Percentiles rank a stretch among this genome's conserved stretches.
These are phyloP conservation scores for Enteromius fasciolatus DNA, from an alignment of 2,797 vertebrate species.

Conservation along the genomic window DNA sequence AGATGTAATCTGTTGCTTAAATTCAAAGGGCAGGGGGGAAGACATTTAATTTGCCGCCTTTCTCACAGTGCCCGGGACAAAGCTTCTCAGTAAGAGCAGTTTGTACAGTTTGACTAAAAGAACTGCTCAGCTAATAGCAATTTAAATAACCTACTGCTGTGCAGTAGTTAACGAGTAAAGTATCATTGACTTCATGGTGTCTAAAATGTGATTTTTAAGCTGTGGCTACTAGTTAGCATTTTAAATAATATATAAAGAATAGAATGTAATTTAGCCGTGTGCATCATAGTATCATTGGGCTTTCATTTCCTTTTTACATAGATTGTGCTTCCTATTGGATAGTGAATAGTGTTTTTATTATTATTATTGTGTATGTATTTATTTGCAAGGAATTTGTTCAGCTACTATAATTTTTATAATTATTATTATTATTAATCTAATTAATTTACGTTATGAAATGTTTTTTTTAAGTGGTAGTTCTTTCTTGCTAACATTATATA, in stretches of 20 bases:
- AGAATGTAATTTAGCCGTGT: not conserved
- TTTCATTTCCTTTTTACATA: not conserved
- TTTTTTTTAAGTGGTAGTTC: not conserved
- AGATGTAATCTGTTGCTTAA: not conserved
- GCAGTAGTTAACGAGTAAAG: constrained; percentile 40
- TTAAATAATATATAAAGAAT: constrained; percentile 6
- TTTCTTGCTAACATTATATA: not conserved
- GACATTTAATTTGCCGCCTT: not conserved
- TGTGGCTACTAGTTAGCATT: constrained; percentile 44
- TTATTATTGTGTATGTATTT: constrained; percentile 23
- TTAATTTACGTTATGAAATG: not conserved
- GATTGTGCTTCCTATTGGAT: not conserved
- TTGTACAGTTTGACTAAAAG: not conserved
- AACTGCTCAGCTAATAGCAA: constrained; percentile 4
- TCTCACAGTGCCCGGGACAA: not conserved
- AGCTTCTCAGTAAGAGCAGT: not conserved
- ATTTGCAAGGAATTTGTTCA: constrained; percentile 41
- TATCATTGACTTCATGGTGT: constrained; percentile 7
- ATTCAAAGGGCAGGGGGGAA: not conserved
- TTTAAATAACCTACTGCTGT: constrained; percentile 51
- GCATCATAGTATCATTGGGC: not conserved
- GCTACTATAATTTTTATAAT: not conserved
- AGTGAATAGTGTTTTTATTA: not conserved
- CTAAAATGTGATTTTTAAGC: constrained; percentile 14
- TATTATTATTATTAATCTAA: constrained; percentile 7